Percentiles rank a stretch among this genome's conserved stretches.
phyloP scores from a whole-genome alignment of 2,113 vertebrate genomes.

The Heterochromis multidens region DNA sequence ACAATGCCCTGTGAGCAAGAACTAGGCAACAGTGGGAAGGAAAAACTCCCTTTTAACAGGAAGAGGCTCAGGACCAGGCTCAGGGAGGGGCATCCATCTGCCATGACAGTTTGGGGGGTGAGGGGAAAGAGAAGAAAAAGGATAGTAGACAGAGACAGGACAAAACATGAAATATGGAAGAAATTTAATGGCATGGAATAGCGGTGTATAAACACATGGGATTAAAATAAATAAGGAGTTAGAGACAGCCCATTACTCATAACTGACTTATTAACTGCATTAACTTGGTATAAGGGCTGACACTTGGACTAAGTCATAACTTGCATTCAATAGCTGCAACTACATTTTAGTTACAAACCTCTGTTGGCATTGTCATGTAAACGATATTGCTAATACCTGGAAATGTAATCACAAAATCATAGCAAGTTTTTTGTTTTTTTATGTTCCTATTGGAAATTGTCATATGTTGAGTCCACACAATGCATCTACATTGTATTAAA shows the following conservation, averaged over 20 bases:
- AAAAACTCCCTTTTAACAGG: background rate
- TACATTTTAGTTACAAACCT: background rate
- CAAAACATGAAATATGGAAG: too few relatives aligned
- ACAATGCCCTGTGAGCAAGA: background rate
- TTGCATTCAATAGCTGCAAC: background rate
- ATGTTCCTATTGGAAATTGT: background rate
- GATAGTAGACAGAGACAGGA: background rate
- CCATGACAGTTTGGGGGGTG: background rate
- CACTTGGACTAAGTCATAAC: background rate
- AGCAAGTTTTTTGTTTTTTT: background rate
- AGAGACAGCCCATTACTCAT: fast-evolving
- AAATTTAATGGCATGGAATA: fast-evolving
- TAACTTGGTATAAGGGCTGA: background rate
- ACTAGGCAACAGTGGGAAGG: background rate
- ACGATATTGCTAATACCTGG: background rate
- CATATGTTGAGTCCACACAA: background rate
- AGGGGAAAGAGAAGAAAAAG: background rate
- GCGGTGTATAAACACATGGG: too few relatives aligned
- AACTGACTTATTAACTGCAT: fast-evolving
- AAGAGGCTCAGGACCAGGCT: background rate
- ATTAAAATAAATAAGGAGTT: background rate
- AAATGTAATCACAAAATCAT: background rate
- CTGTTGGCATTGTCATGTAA: background rate
- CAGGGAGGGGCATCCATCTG: background rate
- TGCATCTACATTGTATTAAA: background rate